Base-by-base conservation (phyloP, 2,888 invertebrate species). In the Euzophera pinguis region DNA sequence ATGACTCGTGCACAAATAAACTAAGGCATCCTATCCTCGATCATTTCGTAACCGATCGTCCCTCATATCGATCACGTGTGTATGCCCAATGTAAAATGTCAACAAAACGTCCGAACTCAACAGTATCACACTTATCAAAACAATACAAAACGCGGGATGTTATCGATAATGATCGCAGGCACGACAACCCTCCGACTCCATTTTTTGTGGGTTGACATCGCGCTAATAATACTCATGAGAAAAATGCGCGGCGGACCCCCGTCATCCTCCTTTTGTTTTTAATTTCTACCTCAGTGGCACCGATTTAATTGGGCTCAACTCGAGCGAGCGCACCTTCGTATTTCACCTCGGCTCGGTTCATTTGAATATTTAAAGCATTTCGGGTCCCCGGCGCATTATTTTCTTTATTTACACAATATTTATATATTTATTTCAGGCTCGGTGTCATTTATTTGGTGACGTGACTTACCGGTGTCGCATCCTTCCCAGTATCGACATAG, bases 271-370 rank as follows among this genome's bases (percentile, higher is more conserved):
- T 89, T 89, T 90, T 90, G 88, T 89, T 89, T 89, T 90, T 90
- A 89, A 89, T 90, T 90, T 89, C 90, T 88, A 89, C 89, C 90
- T 89, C 90, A 89, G 89, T 90, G 90, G 90, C 90, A 90, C 85
- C 87, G 83, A 87, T 90, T 90, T 89, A 90, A 90, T 90, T 90
- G 90, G 90, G 78, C 87, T 84, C 87, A 84, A 81, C 84, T 85
- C 88, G 85, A 80, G 74, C 86, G 81, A 81, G 86, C 81, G 88
- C 86, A 86, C 89, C 89, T 88, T 80, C 87, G 88, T 90, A 90
- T 88, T 88, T 90, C 87, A 88, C 87, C 83, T 85, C 84, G 79
- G 77, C 85, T 86, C 82, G 85, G 81, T 89, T 89, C 89, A 90
- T 90, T 90, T 90, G 86, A 90, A 90, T 90, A 90, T 89, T 89